These are phyloP conservation scores for Arctopsyche grandis DNA, from an alignment of 1,140 invertebrate species.

Conservation along the genomic window DNA sequence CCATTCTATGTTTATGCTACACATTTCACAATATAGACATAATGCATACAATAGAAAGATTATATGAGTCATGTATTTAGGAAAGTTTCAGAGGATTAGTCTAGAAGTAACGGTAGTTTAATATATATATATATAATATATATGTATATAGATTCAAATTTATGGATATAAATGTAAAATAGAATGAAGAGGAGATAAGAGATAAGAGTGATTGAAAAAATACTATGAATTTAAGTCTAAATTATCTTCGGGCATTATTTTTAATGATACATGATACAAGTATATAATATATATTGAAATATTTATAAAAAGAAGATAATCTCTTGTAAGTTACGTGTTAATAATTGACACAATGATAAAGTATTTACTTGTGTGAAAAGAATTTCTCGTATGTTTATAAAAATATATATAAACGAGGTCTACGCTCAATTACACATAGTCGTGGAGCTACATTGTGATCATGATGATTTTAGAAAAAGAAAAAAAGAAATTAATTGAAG, in stretches of 20 bases:
- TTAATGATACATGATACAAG: conserved; percentile 14
- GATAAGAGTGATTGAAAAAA: conserved; percentile 32
- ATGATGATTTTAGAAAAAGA: too few relatives aligned
- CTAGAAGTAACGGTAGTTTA: conserved; percentile 41
- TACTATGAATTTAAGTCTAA: conserved; percentile 17
- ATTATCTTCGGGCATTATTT: too few relatives aligned
- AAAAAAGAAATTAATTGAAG: too few relatives aligned
- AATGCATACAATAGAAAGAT: conserved; percentile 47
- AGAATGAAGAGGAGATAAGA: conserved; percentile 31
- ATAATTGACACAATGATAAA: conserved; percentile 52
- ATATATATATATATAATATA: conserved; percentile 20
- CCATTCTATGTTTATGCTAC: conserved; percentile 49
- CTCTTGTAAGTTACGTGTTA: conserved; percentile 43
- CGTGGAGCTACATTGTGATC: too few relatives aligned
- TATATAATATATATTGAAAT: conserved; percentile 20
- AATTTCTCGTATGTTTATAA: neutral
- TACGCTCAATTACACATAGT: neutral
- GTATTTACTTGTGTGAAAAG: conserved; percentile 4
- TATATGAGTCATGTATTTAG: conserved; percentile 41
- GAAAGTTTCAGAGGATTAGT: conserved; percentile 36
- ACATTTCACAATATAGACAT: conserved; percentile 47
- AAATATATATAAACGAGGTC: conserved; percentile 12
- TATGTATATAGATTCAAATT: conserved; percentile 24
- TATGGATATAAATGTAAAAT: conserved; percentile 35
- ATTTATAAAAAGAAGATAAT: conserved; percentile 5